These are phyloP conservation scores for Phrynosoma platyrhinos DNA, from an alignment of 2,113 vertebrate species.

Conservation along the genomic window DNA sequence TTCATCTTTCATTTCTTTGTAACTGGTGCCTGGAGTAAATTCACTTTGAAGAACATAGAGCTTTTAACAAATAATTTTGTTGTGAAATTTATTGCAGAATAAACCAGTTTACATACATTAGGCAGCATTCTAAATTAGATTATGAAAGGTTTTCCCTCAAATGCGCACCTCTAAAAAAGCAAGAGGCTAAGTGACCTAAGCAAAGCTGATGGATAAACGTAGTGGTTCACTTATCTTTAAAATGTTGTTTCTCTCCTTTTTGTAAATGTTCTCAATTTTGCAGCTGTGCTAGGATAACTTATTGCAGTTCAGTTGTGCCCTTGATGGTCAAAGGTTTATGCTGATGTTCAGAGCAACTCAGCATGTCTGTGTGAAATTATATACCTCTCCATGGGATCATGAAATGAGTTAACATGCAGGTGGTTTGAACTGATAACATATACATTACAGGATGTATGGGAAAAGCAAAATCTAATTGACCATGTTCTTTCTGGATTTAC, in stretches of 20 bases:
- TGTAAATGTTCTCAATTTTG: slow-evolving; percentile 9
- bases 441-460: neutral
- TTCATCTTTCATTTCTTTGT: slow-evolving; percentile 20
- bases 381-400: slow-evolving; percentile 7
- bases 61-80: slow-evolving; percentile 2
- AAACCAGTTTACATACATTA: neutral
- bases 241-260: slow-evolving; percentile 36
- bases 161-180: neutral
- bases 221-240: slow-evolving; percentile 22
- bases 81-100: neutral
- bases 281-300: neutral
- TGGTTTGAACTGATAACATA: neutral
- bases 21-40: slow-evolving; percentile 12
- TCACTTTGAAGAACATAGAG: neutral
- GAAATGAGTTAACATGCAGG: neutral
- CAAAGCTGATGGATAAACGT: neutral
- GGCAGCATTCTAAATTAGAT: slow-evolving; percentile 16
- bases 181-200: neutral
- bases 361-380: slow-evolving; percentile 8
- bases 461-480: neutral
- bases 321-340: slow-evolving; percentile 11
- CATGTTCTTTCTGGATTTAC: neutral
- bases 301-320: slow-evolving; percentile 13
- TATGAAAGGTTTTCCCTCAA: neutral
- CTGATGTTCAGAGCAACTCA: fast-evolving